Percentiles rank a stretch among this genome's conserved stretches.
These are phyloP conservation scores for Brachycybe producta DNA, from an alignment of 2,888 invertebrate genomes.

Conservation along the genomic window DNA sequence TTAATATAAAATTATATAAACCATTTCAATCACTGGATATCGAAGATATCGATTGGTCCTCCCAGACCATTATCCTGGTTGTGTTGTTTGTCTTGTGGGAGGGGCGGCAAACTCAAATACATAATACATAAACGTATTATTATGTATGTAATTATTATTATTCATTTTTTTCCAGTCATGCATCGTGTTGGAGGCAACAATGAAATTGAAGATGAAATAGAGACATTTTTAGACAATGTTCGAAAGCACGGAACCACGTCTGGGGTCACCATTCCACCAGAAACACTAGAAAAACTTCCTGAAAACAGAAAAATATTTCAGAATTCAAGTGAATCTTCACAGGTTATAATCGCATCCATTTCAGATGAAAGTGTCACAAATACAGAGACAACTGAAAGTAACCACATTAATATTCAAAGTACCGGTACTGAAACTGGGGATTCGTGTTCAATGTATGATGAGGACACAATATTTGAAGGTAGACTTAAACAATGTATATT, in stretches of 20 bases:
- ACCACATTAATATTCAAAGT: no score
- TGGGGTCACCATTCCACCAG: slow-evolving; percentile 1
- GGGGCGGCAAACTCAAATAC: no score
- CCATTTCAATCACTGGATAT: no score
- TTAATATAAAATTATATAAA: no score
- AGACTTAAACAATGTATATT: no score
- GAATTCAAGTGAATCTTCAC: slow-evolving; percentile 2
- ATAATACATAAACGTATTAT: not conserved
- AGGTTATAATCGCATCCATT: not conserved
- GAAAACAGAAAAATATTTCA: not conserved
- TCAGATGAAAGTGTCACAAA: slow-evolving; percentile 7
- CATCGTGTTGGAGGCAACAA: not conserved
- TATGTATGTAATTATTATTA: not conserved
- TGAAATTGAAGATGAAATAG: slow-evolving; percentile 56
- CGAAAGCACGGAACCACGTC: slow-evolving; percentile 15
- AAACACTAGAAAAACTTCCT: not conserved
- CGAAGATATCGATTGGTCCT: no score
- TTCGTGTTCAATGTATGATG: no score
- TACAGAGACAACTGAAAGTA: not conserved
- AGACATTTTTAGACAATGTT: slow-evolving; percentile 55
- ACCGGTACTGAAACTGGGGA: no score
- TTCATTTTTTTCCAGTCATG: not conserved
- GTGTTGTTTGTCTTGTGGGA: no score
- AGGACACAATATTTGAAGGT: no score
- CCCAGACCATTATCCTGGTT: no score